A percentile compares a stretch with the other conserved stretches of the same genome.
These are phyloP conservation scores for Melospiza melodia DNA, from an alignment of 2,113 vertebrate species.

Conservation along the genomic window DNA sequence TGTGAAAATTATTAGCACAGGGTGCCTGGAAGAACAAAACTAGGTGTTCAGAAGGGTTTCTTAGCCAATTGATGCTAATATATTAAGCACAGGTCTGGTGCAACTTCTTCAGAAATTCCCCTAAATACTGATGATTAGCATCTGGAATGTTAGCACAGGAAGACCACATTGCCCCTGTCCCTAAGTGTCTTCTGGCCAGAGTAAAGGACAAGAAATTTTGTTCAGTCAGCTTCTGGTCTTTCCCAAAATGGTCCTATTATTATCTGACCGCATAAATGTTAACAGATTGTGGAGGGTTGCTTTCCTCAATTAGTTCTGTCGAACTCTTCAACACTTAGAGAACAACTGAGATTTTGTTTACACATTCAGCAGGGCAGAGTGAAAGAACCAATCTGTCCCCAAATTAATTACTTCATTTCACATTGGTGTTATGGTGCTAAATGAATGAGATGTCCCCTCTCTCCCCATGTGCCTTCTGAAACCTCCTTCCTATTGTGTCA, in stretches of 20 bases:
- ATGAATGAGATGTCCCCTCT: slow-evolving; percentile 46
- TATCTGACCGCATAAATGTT: background rate
- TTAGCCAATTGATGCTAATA: background rate
- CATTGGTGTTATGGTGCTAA: slow-evolving; percentile 58
- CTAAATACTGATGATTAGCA: background rate
- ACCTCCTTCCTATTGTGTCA: slow-evolving; percentile 41
- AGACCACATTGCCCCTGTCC: background rate
- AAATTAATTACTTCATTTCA: slow-evolving; percentile 66
- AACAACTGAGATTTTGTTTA: slow-evolving; percentile 66
- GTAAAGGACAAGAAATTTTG: background rate
- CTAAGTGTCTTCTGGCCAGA: background rate
- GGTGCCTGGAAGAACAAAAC: background rate
- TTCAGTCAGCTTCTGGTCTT: background rate
- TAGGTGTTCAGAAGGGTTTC: background rate
- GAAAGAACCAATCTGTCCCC: slow-evolving; percentile 65
- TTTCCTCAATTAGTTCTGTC: slow-evolving; percentile 10
- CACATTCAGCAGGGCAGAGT: slow-evolving; percentile 46
- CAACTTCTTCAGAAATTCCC: background rate
- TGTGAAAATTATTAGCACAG: background rate
- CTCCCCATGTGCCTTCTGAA: background rate
- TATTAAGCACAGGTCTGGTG: background rate
- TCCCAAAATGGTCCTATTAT: background rate
- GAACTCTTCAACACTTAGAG: background rate
- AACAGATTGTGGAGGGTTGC: background rate
- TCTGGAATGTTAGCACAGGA: background rate